These are phyloP conservation scores for Rhagologus leucostigma DNA, from an alignment of 2,113 vertebrate species.

Conservation along the genomic window DNA sequence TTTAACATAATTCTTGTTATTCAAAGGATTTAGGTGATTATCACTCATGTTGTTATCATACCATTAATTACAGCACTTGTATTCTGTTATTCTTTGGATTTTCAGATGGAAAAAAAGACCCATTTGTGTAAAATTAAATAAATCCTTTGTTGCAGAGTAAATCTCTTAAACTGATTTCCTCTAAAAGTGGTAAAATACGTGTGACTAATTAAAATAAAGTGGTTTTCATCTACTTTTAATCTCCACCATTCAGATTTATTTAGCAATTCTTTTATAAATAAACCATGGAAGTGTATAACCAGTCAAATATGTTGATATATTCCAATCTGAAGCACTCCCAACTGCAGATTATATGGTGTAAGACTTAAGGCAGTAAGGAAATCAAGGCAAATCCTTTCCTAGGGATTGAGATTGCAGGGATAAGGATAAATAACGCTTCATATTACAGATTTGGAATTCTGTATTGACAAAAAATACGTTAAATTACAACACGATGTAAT, in stretches of 20 bases:
- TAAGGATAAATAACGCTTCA: not conserved
- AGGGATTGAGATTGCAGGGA: not conserved
- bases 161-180: not conserved
- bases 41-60: not conserved
- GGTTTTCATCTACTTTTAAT: not conserved
- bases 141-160: not conserved
- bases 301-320: not conserved
- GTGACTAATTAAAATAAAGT: slow-evolving; percentile 20
- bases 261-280: not conserved
- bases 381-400: not conserved
- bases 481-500: not conserved
- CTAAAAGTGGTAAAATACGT: not conserved
- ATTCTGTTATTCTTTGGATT: not conserved
- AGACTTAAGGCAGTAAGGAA: not conserved
- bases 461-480: not conserved
- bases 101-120: not conserved
- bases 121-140: not conserved
- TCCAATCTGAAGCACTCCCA: not conserved
- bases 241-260: not conserved
- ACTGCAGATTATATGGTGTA: not conserved
- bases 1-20: not conserved
- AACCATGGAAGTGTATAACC: not conserved
- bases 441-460: not conserved
- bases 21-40: not conserved
- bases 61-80: not conserved